Evolutionary conservation across 1,140 invertebrate genomes (phyloP), one percentile per base, ranked within the genome.

Genomic region (Bombus confusus): DNA sequence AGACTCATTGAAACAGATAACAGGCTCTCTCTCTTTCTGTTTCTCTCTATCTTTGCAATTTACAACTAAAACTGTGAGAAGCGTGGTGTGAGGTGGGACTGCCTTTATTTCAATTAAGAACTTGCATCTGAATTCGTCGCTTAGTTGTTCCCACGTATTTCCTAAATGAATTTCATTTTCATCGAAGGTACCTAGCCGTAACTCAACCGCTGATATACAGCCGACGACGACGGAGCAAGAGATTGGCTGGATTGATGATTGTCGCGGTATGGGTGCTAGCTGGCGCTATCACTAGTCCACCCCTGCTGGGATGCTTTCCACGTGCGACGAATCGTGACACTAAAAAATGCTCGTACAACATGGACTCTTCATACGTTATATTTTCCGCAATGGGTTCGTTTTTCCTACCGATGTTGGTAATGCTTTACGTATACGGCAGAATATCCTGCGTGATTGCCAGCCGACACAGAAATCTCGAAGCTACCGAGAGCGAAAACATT

Each of bases 301-400:
- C 98, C 2, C 96, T 98, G 93, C 96, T 98, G 89, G 97, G 97
- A 92, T 98, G 97, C 96, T 94, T 94, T 41, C 93, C 93, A 28
- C 88, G 92, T 5, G 91, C 91, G 3, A 91, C 82, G 3, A 91
- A 93, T 71, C 86, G 86, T 2, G 86, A 93, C 57, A 87, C 80
- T 47, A 91, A 85, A 81, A 94, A 93, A 59, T 98, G 97, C 93
- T 95, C 96, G 15, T 98, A 98, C 93, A 98, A 97, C 92, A 97
- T 97, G 91, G 98, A 98, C 92, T 96, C 96, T 68, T 97, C 97
- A 9, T 98, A 98, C 95, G 98, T 98, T 28, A 96, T 99, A 66
- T 99, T 98, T 94, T 99, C 98, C 0, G 97, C 98, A 1, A 97
- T 98, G 96, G 98, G 98, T 0, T 98, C 98, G 1, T 99, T 99